Base-by-base conservation (phyloP, 2,888 invertebrate genomes). In the Campopleginae sp. region DNA sequence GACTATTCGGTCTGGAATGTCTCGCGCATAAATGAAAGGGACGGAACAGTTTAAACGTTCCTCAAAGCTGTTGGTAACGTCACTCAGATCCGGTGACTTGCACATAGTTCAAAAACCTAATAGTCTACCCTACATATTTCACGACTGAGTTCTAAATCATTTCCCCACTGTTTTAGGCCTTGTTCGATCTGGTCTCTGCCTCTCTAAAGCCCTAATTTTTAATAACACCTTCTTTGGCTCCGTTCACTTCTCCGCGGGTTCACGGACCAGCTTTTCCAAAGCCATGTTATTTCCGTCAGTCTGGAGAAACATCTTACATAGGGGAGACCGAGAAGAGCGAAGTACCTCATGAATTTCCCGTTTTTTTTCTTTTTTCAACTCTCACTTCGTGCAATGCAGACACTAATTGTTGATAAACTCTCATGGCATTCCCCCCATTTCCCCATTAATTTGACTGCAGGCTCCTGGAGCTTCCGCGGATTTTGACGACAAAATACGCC, bases 81-180 rank as follows among this genome's bases (percentile, higher is more conserved):
- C 90, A 90, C 90, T 91, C 90, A 90, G 88, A 46, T 58, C 80
- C 89, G 85, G 87, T 91, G 91, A 91, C 91, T 90, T 90, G 92
- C 91, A 91, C 46, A n/a, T n/a, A 63, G 48, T 63, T 19, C 2
- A 5, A 58, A 51, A 17, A 66, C 23, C 12, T 46, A 27, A 54
- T 80, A 54, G 65, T 72, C 77, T 61, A 48, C 31, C 54, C 54
- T 65, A 65, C 66, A 81, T 23, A 80, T 77, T 80, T 63, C 74
- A 61, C 51, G 12, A 27, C 46, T 3, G 33, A 58, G 54, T 23
- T 51, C 19, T 19, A 54, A 68, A 78, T 74, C 74, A 83, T 83
- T 65, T 80, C 74, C 61, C 61, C 33, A 74, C 74, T 61, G 61
- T 74, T 38, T 74, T 44, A 61, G 19, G 19, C 38, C 19, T 7